Percentiles rank a stretch among this genome's conserved stretches.
Conservation (phyloP, 2,888 invertebrate species). For the Spisula solida region DNA sequence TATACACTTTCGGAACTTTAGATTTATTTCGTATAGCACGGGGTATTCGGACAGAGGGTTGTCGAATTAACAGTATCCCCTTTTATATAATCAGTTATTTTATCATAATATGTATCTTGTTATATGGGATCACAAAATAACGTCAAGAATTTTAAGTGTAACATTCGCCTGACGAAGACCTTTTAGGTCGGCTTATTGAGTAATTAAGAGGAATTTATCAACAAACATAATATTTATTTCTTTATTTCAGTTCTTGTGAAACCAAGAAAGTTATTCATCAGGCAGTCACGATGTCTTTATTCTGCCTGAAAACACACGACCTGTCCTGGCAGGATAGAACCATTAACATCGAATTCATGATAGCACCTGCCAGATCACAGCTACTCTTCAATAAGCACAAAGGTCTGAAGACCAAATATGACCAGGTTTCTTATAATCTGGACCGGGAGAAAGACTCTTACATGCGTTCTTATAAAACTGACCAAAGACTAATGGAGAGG, state of each 20-base stretch:
- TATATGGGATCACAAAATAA: no score
- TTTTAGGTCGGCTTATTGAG: no score
- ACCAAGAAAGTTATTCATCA: not conserved
- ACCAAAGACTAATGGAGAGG: slow-evolving; percentile 76
- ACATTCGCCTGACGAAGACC: no score
- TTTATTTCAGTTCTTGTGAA: not conserved
- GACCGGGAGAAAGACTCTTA: slow-evolving; percentile 75
- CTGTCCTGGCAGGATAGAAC: slow-evolving; percentile 82
- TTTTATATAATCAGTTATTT: no score
- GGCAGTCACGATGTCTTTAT: slow-evolving; percentile 72
- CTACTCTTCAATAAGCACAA: slow-evolving; percentile 83
- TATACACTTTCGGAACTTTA: no score
- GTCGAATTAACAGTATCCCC: no score
- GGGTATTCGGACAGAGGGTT: no score
- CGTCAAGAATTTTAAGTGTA: no score
- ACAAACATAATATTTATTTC: not conserved
- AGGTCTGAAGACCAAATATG: slow-evolving; percentile 75
- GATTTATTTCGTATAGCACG: no score
- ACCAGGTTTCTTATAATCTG: slow-evolving; percentile 71
- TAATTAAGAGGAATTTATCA: no score
- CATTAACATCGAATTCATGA: slow-evolving; percentile 81
- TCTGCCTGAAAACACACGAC: slow-evolving; percentile 76
- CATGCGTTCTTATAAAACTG: slow-evolving; percentile 74
- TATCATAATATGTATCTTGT: no score
- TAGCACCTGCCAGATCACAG: slow-evolving; percentile 76